A percentile compares a stretch with the other conserved stretches of the same genome.
These are phyloP conservation scores for Anas platyrhynchos DNA, from an alignment of 2,113 vertebrate genomes.

Conservation along the genomic window DNA sequence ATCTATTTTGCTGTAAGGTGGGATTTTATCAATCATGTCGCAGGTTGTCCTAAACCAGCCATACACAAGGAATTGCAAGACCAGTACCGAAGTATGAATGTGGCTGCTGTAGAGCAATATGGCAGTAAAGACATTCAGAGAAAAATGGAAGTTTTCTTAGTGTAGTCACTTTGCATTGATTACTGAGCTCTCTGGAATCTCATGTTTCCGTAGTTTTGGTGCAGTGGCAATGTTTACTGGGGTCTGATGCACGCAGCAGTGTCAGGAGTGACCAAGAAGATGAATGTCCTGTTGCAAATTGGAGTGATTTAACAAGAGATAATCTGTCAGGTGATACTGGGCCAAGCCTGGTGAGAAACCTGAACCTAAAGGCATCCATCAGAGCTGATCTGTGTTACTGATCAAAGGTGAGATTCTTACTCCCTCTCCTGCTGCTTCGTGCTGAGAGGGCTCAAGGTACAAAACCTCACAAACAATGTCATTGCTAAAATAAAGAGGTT, in stretches of 20 bases:
- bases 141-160: background rate
- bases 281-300: conserved; percentile 13
- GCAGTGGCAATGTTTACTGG: background rate
- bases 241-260: background rate
- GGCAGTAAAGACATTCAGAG: background rate
- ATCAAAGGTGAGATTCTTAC: background rate
- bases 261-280: background rate
- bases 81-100: background rate
- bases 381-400: background rate
- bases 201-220: background rate
- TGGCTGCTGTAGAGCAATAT: background rate
- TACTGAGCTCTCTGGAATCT: background rate
- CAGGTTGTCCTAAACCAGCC: background rate
- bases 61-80: background rate
- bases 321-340: background rate
- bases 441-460: background rate
- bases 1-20: background rate
- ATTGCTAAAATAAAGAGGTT: background rate
- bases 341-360: background rate
- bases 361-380: conserved; percentile 8
- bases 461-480: background rate
- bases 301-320: conserved; percentile 8
- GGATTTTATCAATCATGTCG: background rate
- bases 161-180: background rate
- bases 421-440: background rate